These are phyloP conservation scores for Cistogaster globosa DNA, from an alignment of 2,888 invertebrate species.

Conservation along the genomic window DNA sequence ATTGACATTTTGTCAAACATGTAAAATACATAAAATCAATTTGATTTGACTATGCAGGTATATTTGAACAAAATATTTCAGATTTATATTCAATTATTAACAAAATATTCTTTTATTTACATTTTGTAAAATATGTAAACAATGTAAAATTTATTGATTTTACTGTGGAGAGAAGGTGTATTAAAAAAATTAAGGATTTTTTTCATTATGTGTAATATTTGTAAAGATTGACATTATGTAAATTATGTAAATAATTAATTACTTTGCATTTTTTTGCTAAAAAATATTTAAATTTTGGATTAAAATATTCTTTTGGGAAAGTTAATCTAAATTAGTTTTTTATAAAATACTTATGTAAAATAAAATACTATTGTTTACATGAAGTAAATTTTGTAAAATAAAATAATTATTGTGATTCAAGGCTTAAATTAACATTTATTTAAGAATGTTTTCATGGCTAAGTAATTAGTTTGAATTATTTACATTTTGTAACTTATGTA, in stretches of 20 bases:
- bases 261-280: neutral
- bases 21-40: no score
- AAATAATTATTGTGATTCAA: no score
- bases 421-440: no score
- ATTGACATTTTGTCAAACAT: no score
- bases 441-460: neutral
- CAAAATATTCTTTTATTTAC: neutral
- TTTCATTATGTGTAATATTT: neutral
- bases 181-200: no score
- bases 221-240: neutral
- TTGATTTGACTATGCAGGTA: no score
- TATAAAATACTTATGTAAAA: no score
- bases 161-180: neutral
- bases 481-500: neutral
- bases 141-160: neutral
- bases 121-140: neutral
- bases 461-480: neutral
- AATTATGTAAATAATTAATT: neutral
- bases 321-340: no score
- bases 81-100: no score
- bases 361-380: neutral
- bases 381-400: neutral
- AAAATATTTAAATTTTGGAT: no score
- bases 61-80: no score
- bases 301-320: no score